Conservation (phyloP, 2,113 vertebrate genomes). For the Hyperopisus bebe region DNA sequence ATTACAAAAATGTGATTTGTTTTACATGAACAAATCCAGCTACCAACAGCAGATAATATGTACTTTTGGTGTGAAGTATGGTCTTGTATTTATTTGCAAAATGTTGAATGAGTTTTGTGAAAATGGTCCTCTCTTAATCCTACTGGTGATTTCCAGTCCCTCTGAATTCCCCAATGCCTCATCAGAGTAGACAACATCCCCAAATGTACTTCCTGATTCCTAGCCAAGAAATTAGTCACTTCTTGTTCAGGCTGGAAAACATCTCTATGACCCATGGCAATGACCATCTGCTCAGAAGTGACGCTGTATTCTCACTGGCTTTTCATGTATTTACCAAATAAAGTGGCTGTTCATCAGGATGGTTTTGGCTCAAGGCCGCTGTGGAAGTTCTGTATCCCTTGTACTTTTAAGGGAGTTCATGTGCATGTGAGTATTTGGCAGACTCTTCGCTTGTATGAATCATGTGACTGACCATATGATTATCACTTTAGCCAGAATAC, state of each 20-base stretch:
- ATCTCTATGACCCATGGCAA: conserved; percentile 23
- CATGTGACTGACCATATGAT: neutral
- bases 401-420: neutral
- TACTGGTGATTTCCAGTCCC: conserved; percentile 46
- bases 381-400: neutral
- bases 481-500: neutral
- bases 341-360: neutral
- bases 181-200: conserved; percentile 37
- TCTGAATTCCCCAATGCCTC: conserved; percentile 31
- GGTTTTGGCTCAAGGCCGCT: neutral
- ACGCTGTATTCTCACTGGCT: neutral
- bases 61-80: neutral
- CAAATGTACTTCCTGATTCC: conserved; percentile 41
- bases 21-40: neutral
- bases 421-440: neutral
- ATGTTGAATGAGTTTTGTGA: neutral
- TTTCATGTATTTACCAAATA: neutral
- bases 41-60: neutral
- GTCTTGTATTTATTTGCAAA: neutral
- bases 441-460: neutral
- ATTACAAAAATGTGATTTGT: neutral
- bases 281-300: conserved; percentile 11
- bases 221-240: conserved; percentile 35
- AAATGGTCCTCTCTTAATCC: conserved; percentile 27
- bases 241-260: conserved; percentile 32